Conservation (phyloP, 2,888 invertebrate genomes). For the Campoletis raptor region DNA sequence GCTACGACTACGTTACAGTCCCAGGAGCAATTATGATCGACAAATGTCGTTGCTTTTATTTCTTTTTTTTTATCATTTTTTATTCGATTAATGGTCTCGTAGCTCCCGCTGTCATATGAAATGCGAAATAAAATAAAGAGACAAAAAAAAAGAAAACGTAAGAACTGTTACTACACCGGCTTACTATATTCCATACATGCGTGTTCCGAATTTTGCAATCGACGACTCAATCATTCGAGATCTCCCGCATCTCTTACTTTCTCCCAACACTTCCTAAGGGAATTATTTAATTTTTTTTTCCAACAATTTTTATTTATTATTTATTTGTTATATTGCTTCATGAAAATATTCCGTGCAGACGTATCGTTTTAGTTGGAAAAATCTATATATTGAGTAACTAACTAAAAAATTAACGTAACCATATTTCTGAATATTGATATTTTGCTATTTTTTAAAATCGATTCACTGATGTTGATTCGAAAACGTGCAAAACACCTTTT, state of each 20-base stretch:
- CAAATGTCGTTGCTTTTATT: slow-evolving; percentile 20
- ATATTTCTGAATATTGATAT: too few species aligned
- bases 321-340: too few species aligned
- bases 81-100: slow-evolving; percentile 41
- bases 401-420: too few species aligned
- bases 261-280: slow-evolving; percentile 34
- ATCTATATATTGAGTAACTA: too few species aligned
- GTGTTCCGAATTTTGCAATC: slow-evolving; percentile 43
- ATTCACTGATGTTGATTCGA: too few species aligned
- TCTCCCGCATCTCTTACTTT: slow-evolving; percentile 44
- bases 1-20: slow-evolving; percentile 7
- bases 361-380: too few species aligned
- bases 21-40: slow-evolving; percentile 19
- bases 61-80: not conserved
- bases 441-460: too few species aligned
- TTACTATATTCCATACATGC: not conserved
- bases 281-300: not conserved
- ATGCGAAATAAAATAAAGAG: not conserved
- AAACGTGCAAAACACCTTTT: not conserved
- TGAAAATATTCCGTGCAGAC: too few species aligned
- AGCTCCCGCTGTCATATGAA: slow-evolving; percentile 4
- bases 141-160: not conserved
- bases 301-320: not conserved
- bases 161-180: not conserved
- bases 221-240: slow-evolving; percentile 55